Evolutionary conservation across 2,888 invertebrate genomes (phyloP).

Genomic region (Pachliopta kotzebuea): DNA sequence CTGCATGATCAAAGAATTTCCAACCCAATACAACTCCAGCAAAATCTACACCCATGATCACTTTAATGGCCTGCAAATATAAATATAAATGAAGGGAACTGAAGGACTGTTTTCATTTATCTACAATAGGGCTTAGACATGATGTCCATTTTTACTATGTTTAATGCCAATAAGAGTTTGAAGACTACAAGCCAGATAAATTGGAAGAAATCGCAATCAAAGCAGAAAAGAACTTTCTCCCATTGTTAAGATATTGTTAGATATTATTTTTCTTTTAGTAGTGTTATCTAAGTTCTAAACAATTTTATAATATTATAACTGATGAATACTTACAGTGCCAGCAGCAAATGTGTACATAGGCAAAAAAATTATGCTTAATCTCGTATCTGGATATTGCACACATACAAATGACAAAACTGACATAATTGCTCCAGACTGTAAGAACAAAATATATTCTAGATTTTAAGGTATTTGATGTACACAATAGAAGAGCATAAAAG

Average conservation of each 20-base stretch:
- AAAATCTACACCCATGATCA: constrained; percentile 90
- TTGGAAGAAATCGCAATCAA: too few relatives aligned
- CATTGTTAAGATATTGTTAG: too few relatives aligned
- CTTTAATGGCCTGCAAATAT: constrained; percentile 88
- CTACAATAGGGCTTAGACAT: too few relatives aligned
- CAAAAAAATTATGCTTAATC: constrained; percentile 92
- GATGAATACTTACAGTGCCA: constrained; percentile 82
- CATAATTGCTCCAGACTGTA: constrained; percentile 97
- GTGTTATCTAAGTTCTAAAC: too few relatives aligned
- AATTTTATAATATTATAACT: too few relatives aligned
- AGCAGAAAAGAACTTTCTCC: too few relatives aligned
- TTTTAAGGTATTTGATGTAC: constrained; percentile 7
- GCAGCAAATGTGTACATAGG: constrained; percentile 95
- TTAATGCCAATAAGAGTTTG: too few relatives aligned
- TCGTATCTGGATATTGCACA: constrained; percentile 92
- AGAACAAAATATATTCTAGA: constrained; percentile 41
- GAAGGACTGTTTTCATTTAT: too few relatives aligned
- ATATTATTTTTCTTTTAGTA: too few relatives aligned
- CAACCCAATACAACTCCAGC: constrained; percentile 92
- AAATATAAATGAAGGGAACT: background rate
- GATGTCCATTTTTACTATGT: too few relatives aligned
- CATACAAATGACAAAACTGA: constrained; percentile 93
- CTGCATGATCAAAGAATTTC: constrained; percentile 98
- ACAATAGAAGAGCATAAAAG: constrained; percentile 31
- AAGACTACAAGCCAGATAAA: too few relatives aligned